Evolutionary conservation across 2,113 vertebrate genomes (phyloP).

Genomic region (Sturnus vulgaris): DNA sequence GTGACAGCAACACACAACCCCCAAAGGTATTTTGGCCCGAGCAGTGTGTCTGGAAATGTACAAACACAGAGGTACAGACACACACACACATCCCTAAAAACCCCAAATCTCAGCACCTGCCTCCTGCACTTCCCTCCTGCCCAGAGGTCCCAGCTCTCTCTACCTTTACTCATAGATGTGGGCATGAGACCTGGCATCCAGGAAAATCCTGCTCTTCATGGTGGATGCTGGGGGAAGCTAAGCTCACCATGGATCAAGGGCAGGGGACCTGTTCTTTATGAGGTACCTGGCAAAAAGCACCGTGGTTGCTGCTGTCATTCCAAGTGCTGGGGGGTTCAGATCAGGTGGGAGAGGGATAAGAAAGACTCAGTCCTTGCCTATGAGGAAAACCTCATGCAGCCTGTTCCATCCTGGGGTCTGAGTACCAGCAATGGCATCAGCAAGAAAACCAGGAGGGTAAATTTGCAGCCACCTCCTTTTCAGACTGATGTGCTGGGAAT

Average conservation of each 20-base stretch:
- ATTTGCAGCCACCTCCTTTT: not conserved
- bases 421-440: not conserved
- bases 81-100: not conserved
- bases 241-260: not conserved
- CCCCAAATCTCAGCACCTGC: not conserved
- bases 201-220: not conserved
- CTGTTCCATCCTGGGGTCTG: not conserved
- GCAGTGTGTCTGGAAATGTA: not conserved
- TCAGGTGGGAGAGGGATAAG: not conserved
- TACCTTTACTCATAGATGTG: not conserved
- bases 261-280: fast-evolving
- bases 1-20: not conserved
- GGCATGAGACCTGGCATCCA: not conserved
- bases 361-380: not conserved
- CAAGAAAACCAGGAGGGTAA: not conserved
- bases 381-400: not conserved
- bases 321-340: not conserved
- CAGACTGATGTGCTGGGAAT: not conserved
- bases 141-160: not conserved
- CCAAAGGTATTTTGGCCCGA: not conserved
- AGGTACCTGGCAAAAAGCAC: not conserved
- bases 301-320: not conserved
- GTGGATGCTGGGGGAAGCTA: not conserved
- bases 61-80: not conserved
- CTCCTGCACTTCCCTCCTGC: not conserved